Percentiles rank a stretch among this genome's conserved stretches.
These are phyloP conservation scores for Meandrusa payeni DNA, from an alignment of 2,888 invertebrate species.

Conservation along the genomic window DNA sequence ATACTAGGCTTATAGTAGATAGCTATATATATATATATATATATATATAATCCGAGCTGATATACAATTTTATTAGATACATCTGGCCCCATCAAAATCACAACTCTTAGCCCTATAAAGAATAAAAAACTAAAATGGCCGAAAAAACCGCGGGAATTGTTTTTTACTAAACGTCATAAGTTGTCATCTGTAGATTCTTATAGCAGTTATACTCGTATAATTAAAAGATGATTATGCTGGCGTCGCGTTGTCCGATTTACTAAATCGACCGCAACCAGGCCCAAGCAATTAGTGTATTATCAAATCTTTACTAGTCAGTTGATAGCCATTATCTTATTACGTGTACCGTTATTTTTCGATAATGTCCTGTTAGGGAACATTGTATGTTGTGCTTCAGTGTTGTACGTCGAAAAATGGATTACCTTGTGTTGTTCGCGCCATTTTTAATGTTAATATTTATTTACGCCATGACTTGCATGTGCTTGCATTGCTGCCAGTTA, in stretches of 20 bases:
- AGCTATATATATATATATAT: too few relatives aligned
- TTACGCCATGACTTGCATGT: constrained; percentile 50
- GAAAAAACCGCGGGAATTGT: too few relatives aligned
- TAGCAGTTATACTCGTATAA: background rate
- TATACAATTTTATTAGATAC: too few relatives aligned
- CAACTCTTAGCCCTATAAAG: too few relatives aligned
- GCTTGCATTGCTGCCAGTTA: constrained; percentile 48
- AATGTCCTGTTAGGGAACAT: constrained; percentile 5
- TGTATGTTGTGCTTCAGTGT: constrained; percentile 18
- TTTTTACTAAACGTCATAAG: too few relatives aligned
- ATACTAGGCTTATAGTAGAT: too few relatives aligned
- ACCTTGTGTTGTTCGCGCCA: constrained; percentile 34
- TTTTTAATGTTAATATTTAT: constrained; percentile 37
- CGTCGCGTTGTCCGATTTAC: background rate
- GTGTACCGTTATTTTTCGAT: constrained; percentile 20
- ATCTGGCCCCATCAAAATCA: too few relatives aligned
- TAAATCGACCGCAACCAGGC: constrained; percentile 18
- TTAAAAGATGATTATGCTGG: constrained; percentile 11
- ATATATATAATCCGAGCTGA: too few relatives aligned
- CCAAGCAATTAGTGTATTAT: constrained; percentile 28
- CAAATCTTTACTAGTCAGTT: constrained; percentile 23
- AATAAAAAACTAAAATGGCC: too few relatives aligned
- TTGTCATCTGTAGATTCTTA: too few relatives aligned
- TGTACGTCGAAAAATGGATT: constrained; percentile 32
- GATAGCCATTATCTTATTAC: constrained; percentile 22